Evolutionary conservation across 2,113 vertebrate species (phyloP).

Genomic region (Melanerpes formicivorus): DNA sequence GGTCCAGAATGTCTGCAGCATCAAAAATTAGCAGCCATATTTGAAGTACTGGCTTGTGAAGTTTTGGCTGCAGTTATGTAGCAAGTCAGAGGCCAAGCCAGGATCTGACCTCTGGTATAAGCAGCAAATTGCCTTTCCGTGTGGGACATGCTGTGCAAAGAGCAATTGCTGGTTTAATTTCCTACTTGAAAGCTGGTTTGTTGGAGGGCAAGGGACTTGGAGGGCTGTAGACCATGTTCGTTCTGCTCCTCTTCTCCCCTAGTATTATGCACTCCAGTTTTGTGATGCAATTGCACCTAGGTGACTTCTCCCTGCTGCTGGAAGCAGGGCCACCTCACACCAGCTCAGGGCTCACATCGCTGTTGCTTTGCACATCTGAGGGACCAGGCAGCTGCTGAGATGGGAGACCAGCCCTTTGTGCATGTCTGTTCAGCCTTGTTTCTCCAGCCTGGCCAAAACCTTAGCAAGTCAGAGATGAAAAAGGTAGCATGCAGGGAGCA

Average conservation of each 20-base stretch:
- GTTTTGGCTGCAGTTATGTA: neutral
- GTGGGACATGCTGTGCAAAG: neutral
- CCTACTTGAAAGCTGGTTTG: neutral
- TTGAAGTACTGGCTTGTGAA: neutral
- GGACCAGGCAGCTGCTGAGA: neutral
- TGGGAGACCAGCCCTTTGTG: neutral
- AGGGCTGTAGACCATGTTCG: neutral
- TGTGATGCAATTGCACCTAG: neutral
- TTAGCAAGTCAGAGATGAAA: neutral
- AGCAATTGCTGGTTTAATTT: neutral
- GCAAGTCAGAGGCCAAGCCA: neutral
- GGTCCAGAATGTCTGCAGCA: neutral
- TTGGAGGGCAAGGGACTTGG: neutral
- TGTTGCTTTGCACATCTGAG: neutral
- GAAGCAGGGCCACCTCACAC: neutral
- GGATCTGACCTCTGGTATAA: neutral
- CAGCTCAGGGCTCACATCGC: neutral
- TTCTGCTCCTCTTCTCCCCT: neutral
- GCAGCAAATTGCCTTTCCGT: neutral
- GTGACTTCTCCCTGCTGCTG: neutral
- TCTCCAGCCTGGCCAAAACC: neutral
- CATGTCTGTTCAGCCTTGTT: rapidly evolving
- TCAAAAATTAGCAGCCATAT: neutral
- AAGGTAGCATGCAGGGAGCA: neutral
- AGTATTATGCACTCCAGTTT: neutral